Evolutionary conservation across 2,797 vertebrate genomes (phyloP), one percentile per base, ranked within the genome.

Genomic region (Channallabes apus): DNA sequence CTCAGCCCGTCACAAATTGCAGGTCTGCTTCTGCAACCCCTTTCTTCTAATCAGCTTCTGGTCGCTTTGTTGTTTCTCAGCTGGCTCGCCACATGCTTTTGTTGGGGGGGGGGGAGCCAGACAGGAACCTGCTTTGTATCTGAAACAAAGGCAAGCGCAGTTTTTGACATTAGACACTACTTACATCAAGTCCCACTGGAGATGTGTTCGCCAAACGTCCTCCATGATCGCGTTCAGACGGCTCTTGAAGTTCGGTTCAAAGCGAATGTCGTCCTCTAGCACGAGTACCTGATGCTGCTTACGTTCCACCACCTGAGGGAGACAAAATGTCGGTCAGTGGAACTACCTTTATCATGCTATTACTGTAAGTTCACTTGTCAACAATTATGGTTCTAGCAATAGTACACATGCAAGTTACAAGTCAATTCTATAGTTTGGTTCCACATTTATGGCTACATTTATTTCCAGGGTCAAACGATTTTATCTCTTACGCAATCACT

Each of bases 181-280:
- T 96, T 92, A 98, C 98, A 99, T 98, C 83, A 99, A 95, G 85
- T 99, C 97, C 98, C 98, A 99, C 88, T 96, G 96, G 88, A 99
- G 94, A 89, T 95, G 94, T 84, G 92, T 90, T 85, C 88, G 93
- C 69, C 96, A 91, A 0, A 95, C 89, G 83, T 97, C 95, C 0
- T 95, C 95, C 96, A 99, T 97, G 87, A 99, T 93, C 85, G 94
- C 95, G 89, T 93, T 89, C 18, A 99, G 92, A 62, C 95, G 96
- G 80, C 93, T 96, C 90, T 96, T 97, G 88, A 99, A 99, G 90
- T 97, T 95, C 88, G 96, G 95, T 84, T 99, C 97, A 84, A 99
- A 99, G 84, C 98, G 95, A 82, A 98, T 96, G 0, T 99, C 98
- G 0, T 99, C 98, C 89, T 99, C 98, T 82, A 99, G 95, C 22